Evolutionary conservation across 2,888 invertebrate genomes (phyloP).

Genomic region (Coronaproctus castanopsis): DNA sequence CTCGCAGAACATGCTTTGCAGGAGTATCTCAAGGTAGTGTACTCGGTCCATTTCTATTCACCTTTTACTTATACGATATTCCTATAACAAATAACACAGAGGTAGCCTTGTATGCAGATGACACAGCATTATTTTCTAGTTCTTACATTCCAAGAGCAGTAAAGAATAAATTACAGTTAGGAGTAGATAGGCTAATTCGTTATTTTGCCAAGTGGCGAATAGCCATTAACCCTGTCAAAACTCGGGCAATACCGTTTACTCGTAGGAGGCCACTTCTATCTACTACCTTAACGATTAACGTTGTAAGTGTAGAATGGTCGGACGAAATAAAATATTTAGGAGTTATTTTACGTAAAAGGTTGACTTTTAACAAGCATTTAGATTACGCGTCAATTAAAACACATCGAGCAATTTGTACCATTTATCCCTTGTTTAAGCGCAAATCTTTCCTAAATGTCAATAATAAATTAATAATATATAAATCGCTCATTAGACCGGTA

Average conservation of each 20-base stretch:
- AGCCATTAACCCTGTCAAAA: background rate
- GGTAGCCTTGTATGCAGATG: too few species aligned
- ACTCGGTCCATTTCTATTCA: too few species aligned
- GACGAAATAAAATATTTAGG: background rate
- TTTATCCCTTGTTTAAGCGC: background rate
- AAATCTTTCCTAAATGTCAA: background rate
- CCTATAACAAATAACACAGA: too few species aligned
- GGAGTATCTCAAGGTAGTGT: too few species aligned
- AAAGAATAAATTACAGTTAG: too few species aligned
- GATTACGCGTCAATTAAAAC: background rate
- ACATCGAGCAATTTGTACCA: background rate
- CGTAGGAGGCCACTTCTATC: background rate
- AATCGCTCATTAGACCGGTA: background rate
- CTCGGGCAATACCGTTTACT: background rate
- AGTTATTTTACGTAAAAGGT: background rate
- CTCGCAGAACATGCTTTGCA: too few species aligned
- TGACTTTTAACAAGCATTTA: background rate
- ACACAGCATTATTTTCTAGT: too few species aligned
- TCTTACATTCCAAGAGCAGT: too few species aligned
- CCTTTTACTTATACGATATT: too few species aligned
- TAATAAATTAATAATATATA: background rate
- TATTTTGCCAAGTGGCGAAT: background rate
- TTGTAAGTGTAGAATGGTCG: background rate
- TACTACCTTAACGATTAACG: background rate
- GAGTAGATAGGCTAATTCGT: too few species aligned